Percentiles rank a stretch among this genome's conserved stretches.
Conservation (phyloP, 2,113 vertebrate genomes). For the Atrichornis clamosus region DNA sequence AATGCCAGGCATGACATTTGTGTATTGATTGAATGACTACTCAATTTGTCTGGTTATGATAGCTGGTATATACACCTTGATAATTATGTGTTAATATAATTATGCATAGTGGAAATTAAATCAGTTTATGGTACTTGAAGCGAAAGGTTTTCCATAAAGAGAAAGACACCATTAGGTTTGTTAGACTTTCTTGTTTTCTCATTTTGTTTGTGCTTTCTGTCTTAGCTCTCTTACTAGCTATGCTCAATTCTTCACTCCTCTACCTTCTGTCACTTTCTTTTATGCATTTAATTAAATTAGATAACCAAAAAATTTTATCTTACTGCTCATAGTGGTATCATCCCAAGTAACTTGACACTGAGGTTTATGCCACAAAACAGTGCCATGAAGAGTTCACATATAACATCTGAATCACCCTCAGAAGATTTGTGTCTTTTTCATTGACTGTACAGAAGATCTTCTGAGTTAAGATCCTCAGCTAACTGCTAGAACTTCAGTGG, state of each 20-base stretch:
- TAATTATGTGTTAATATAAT: not conserved
- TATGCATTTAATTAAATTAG: not conserved
- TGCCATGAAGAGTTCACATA: fast-evolving
- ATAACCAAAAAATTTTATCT: not conserved
- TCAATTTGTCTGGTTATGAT: not conserved
- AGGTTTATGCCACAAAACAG: not conserved
- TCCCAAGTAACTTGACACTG: not conserved
- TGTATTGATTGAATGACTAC: not conserved
- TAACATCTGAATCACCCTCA: not conserved
- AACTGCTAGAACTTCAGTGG: not conserved
- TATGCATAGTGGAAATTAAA: not conserved
- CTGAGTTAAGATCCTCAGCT: not conserved
- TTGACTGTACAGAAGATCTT: not conserved
- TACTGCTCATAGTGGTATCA: not conserved
- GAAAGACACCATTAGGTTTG: not conserved
- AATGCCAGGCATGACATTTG: not conserved
- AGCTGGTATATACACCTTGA: not conserved
- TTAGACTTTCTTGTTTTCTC: not conserved
- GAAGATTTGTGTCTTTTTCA: not conserved
- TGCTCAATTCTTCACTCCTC: not conserved
- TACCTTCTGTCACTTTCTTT: not conserved
- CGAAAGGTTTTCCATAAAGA: not conserved
- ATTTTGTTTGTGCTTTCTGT: not conserved
- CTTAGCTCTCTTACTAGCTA: not conserved
- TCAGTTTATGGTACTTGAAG: not conserved